Base-by-base conservation (phyloP, 2,113 vertebrate genomes). In the Nycticorax nycticorax region DNA sequence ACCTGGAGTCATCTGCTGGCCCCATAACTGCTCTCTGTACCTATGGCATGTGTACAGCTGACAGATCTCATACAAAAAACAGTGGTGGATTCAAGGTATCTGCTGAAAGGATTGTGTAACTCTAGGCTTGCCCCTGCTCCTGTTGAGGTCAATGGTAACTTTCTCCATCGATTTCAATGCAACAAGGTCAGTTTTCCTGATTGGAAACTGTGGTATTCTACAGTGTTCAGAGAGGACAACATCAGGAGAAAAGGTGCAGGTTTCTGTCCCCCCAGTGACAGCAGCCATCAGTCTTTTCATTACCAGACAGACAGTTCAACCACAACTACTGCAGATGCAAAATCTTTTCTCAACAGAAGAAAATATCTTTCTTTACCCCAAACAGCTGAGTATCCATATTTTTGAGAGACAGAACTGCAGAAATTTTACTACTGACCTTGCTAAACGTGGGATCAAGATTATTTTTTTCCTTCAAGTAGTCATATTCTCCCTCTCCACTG, bases 21-120 rank as follows among this genome's bases (percentile, higher is more conserved):
- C 41, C 23, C 22, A 0, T 15, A 18, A 22, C 66, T 17, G 30
- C 8, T 8, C 47, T 21, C 12, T 1, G 0, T 17, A 6, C 1
- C 77, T 16, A 4, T 5, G 12, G 68, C 6, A 9, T 0, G 2
- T 8, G 1, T 8, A 53, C 84, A 41, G 39, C 32, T 59, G 33
- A 28, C 39, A 43, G 23, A 67, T 88, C 77, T 10, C 14, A 20
- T 45, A 0, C 2, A 85, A 32, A 52, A 17, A 32, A 16, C 20
- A 15, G 47, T 6, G 43, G 35, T 45, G n/a, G 20, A 63, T 57
- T n/a, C 69, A 68, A 75, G 0, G 1, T 6, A 39, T 4, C 22
- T 19, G 18, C 20, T 48, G 30, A 68, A 94, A 78, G 56, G 21
- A 50, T 5, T 32, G 28, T 43, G 6, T 59, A 68, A 37, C 30